These are phyloP conservation scores for Indicator maculatus DNA, from an alignment of 2,113 vertebrate species.

Conservation along the genomic window DNA sequence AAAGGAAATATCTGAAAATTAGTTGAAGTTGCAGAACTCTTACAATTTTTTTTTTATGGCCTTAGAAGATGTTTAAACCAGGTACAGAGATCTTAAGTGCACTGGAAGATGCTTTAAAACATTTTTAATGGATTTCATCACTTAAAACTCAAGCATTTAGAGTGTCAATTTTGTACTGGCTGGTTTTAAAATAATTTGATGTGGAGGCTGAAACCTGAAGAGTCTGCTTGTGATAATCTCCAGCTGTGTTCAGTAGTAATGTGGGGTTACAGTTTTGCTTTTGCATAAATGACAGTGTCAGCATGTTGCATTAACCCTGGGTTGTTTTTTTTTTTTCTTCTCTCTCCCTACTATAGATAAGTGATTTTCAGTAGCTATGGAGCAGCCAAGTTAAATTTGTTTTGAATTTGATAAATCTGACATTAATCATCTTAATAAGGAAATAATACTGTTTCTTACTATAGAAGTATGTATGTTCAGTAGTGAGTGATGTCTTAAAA, in stretches of 20 bases:
- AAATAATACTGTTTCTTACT: background rate
- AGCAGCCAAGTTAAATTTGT: background rate
- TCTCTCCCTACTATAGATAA: background rate
- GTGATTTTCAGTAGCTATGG: background rate
- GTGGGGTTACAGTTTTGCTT: background rate
- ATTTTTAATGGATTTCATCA: constrained; percentile 12
- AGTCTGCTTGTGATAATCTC: background rate
- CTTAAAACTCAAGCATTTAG: background rate
- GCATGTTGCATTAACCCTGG: background rate
- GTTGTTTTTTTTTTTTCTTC: too few relatives aligned
- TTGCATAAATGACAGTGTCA: background rate
- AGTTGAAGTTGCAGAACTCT: background rate
- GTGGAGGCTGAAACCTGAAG: background rate
- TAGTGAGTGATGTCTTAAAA: background rate
- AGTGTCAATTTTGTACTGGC: background rate
- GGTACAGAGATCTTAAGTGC: background rate
- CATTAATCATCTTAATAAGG: background rate
- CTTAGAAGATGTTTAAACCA: background rate
- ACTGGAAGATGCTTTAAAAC: background rate
- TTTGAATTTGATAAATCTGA: background rate
- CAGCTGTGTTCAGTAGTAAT: background rate
- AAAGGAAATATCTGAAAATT: background rate
- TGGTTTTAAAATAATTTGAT: background rate
- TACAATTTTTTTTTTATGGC: background rate
- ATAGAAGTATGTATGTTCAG: background rate